phyloP scores from a whole-genome alignment of 2,797 vertebrate species.

The Falco cherrug region DNA sequence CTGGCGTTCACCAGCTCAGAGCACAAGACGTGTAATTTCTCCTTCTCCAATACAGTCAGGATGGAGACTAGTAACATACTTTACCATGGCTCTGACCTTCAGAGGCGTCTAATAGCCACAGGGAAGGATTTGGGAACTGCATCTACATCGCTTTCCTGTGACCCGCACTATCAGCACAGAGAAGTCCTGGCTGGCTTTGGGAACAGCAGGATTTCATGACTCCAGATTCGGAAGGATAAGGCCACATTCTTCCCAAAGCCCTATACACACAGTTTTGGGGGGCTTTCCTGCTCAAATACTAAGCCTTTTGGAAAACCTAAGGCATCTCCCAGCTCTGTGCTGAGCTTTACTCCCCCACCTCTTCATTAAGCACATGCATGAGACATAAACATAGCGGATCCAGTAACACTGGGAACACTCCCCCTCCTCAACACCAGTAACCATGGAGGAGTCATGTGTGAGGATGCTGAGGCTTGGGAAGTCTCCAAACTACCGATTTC shows the following conservation, averaged over 20 bases:
- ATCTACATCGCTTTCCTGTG: background rate
- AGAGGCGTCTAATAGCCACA: background rate
- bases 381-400: background rate
- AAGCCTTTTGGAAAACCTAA: background rate
- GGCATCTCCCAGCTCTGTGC: background rate
- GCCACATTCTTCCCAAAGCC: background rate
- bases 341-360: background rate
- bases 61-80: background rate
- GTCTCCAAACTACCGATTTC: background rate
- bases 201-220: background rate
- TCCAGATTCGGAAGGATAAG: background rate
- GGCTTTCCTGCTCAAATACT: background rate
- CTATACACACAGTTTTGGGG: background rate
- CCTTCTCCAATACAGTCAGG: background rate
- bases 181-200: background rate
- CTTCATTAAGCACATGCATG: background rate
- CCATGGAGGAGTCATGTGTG: background rate
- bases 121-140: background rate
- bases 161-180: background rate
- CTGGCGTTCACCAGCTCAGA: background rate
- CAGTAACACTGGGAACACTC: background rate
- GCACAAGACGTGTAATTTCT: background rate
- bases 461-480: background rate
- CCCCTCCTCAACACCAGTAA: background rate
- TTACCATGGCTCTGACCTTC: background rate